Base-by-base conservation (phyloP, 64 coral and sea anemone genomes). In the Exaiptasia diaphana region DNA sequence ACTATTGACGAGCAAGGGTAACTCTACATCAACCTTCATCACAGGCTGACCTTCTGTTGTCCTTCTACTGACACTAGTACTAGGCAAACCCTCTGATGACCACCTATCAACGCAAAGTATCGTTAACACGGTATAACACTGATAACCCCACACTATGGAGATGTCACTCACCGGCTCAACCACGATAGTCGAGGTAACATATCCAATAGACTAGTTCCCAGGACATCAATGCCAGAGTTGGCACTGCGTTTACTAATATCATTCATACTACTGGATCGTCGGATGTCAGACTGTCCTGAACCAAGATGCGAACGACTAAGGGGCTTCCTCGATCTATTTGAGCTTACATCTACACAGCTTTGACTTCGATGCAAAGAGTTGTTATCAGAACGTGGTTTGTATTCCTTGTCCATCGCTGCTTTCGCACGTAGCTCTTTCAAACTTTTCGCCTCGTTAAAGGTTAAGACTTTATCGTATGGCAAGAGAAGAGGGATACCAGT, bases 281-380 rank as follows among this genome's bases (percentile, higher is more conserved):
- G 89, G 29, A 85, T 61, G 38, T 83, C 80, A 9, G 25, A 28
- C 30, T 65, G 61, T n/a, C 32, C 61, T 35, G 1, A 28, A 17
- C 12, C 32, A 65, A 36, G 61, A 26, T 77, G 35, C n/a, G 46
- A 44, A 4, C 53, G 61, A 52, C 31, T 38, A 20, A 15, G 33
- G 10, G 34, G 73, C 77, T 65, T 86, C 36, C 68, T 80, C 4
- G 77, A 40, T 5, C 62, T 64, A 17, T 57, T 81, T 4, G 90
- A 89, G 5, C 86, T 73, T 33, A 95, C 55, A 78, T 95, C 91
- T 35, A 80, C 80, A 52, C 83, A 90, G 80, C 91, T 95, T 15
- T 90, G 91, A 39, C 80, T 95, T 32, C 86, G 87, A 41, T 44
- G 85, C 0, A 95, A 54, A 34, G 49, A 78, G 0, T 20, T 90